Base-by-base conservation (phyloP, 2,888 invertebrate species). In the Miltochrista miniata region DNA sequence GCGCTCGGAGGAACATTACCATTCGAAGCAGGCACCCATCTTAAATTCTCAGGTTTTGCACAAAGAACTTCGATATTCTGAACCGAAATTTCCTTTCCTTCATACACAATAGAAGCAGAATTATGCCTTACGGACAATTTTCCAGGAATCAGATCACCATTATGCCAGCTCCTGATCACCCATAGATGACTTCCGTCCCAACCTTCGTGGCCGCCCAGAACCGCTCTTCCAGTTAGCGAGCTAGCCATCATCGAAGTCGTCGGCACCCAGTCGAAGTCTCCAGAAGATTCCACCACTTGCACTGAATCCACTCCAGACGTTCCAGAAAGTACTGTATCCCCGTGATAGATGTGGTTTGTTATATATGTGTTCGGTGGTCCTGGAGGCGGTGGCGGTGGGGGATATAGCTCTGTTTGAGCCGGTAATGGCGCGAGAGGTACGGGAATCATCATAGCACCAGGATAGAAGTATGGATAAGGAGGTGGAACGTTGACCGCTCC, bases 1-100 rank as follows among this genome's bases (percentile, higher is more conserved):
- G 93, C 93, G 10, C 92, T 88, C 1, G 92, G 88, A 0, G 93
- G 93, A 0, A 93, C 81, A 39, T 79, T 85, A 0, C 93, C 93
- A 37, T 92, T 92, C 0, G 87, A 84, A 10, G 92, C 86, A 1
- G 92, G 90, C 1, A 93, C 83, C 94, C 94, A 94, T 37, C 89
- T 68, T 15, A 91, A 61, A 45, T 75, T 76, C 37, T 90, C 83
- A 1, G 87, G 83, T 42, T 75, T 72, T 0, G 87, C 76, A 53
- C 87, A 85, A 0, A 90, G 58, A 7, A 92, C 90, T 45, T 91
- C 91, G 10, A 91, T 88, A 45, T 89, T 90, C 55, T 90, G 91
- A 1, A 90, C 85, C 0, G 85, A 73, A 11, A 92, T 70, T 56
- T 92, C 92, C 39, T 87, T 90, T 0, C 87, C 85, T 2, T 85